These are phyloP conservation scores for Drosophila glabriapex DNA, from an alignment of 2,888 invertebrate genomes.

Conservation along the genomic window DNA sequence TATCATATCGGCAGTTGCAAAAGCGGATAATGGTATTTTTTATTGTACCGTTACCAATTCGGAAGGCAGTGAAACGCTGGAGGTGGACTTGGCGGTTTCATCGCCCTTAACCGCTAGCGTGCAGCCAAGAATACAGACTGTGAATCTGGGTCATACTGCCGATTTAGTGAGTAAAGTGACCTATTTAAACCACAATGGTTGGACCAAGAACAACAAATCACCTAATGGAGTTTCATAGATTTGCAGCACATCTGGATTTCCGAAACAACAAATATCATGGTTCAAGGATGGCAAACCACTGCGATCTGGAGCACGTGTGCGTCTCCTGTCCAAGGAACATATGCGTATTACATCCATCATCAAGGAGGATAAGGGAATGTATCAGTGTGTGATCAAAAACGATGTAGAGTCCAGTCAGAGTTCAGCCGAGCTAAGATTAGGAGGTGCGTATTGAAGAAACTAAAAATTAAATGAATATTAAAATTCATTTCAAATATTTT, in stretches of 20 bases:
- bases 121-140: constrained; percentile 90
- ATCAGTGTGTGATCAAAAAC: constrained; percentile 95
- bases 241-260: constrained; percentile 94
- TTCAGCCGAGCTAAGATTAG: constrained; percentile 91
- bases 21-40: constrained; percentile 86
- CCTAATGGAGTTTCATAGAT: constrained; percentile 84
- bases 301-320: constrained; percentile 87
- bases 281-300: constrained; percentile 90
- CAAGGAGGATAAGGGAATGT: constrained; percentile 94
- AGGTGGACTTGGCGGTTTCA: constrained; percentile 86
- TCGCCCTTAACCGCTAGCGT: constrained; percentile 92
- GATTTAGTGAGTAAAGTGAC: constrained; percentile 88
- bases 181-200: background rate
- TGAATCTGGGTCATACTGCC: constrained; percentile 93
- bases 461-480: constrained; percentile 3
- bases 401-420: constrained; percentile 93
- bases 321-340: constrained; percentile 86
- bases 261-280: constrained; percentile 91
- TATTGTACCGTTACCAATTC: constrained; percentile 87
- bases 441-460: constrained; percentile 87
- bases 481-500: background rate
- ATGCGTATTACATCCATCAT: constrained; percentile 89
- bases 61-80: constrained; percentile 87
- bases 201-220: background rate
- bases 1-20: constrained; percentile 86